These are phyloP conservation scores for Leucosticte australis DNA, from an alignment of 2,113 vertebrate species.

Conservation along the genomic window DNA sequence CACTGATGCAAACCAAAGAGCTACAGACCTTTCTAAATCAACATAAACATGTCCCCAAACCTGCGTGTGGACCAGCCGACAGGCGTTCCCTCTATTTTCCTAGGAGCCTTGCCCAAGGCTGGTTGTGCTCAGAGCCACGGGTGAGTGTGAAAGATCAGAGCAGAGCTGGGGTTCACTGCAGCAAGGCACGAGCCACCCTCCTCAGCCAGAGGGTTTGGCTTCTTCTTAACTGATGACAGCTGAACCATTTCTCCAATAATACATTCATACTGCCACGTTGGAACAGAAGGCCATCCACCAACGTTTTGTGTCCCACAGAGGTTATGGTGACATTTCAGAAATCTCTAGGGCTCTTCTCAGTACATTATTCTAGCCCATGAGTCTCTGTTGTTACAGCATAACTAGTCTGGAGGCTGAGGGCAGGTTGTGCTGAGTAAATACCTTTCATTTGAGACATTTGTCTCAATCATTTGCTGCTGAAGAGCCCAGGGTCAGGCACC, in stretches of 20 bases:
- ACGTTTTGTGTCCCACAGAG: fast-evolving
- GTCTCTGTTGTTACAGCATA: not conserved
- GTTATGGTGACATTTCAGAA: not conserved
- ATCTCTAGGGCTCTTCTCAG: not conserved
- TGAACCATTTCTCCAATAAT: fast-evolving
- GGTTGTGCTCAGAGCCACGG: slow-evolving; percentile 31
- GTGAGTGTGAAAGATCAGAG: slow-evolving; percentile 51
- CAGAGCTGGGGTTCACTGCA: not conserved
- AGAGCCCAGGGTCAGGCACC: not conserved
- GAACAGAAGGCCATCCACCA: fast-evolving
- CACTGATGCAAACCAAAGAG: slow-evolving; percentile 50
- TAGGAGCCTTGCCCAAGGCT: slow-evolving; percentile 46
- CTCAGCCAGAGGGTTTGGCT: not conserved
- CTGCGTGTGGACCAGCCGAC: not conserved
- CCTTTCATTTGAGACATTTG: too few relatives aligned
- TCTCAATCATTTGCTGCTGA: too few relatives aligned
- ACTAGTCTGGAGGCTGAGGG: not conserved
- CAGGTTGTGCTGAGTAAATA: too few relatives aligned
- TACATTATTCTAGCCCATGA: not conserved
- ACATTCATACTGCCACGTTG: fast-evolving
- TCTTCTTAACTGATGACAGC: not conserved
- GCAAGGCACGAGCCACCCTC: not conserved
- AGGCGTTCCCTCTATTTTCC: slow-evolving; percentile 9
- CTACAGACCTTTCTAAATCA: slow-evolving; percentile 59
- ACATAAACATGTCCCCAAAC: slow-evolving; percentile 44